phyloP scores from a whole-genome alignment of 2,888 invertebrate species.

The Ephialtes manifestator region DNA sequence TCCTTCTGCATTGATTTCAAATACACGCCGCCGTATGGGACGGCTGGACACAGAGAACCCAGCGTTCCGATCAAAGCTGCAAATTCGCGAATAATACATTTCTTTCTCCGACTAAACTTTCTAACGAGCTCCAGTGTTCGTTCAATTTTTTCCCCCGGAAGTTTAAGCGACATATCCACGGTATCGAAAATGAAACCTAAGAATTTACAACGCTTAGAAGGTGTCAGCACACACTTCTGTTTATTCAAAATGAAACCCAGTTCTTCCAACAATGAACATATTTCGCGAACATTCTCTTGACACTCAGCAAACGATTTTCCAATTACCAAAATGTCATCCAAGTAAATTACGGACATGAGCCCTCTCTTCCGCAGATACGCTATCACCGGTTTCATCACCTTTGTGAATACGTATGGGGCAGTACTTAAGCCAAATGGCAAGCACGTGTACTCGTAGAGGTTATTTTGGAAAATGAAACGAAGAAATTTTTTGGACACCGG shows the following conservation, averaged over 20 bases:
- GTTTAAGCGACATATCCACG: slow-evolving; percentile 1
- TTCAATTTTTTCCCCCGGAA: slow-evolving; percentile 19
- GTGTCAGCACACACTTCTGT: slow-evolving; percentile 19
- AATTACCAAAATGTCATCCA: slow-evolving; percentile 58
- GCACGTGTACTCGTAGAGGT: slow-evolving; percentile 49
- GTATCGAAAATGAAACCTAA: slow-evolving; percentile 52
- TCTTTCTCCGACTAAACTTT: slow-evolving; percentile 4
- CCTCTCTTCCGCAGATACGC: slow-evolving; percentile 37
- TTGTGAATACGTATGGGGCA: slow-evolving; percentile 52
- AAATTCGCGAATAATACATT: slow-evolving; percentile 42
- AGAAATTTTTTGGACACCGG: slow-evolving; percentile 35
- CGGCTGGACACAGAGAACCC: slow-evolving; percentile 38
- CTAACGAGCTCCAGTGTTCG: not conserved
- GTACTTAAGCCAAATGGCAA: slow-evolving; percentile 48
- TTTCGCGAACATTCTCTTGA: slow-evolving; percentile 5
- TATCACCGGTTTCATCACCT: slow-evolving; percentile 58
- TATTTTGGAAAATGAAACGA: slow-evolving; percentile 17
- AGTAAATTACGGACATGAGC: slow-evolving; percentile 51
- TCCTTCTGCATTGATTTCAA: slow-evolving; percentile 8
- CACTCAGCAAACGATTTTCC: slow-evolving; percentile 39
- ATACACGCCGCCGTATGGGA: slow-evolving; percentile 38
- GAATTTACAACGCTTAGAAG: slow-evolving; percentile 48
- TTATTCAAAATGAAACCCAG: slow-evolving; percentile 48
- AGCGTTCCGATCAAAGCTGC: slow-evolving; percentile 46
- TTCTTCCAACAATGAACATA: slow-evolving; percentile 20